Evolutionary conservation across 1,140 invertebrate species (phyloP), one percentile per base, ranked within the genome.

Genomic region (Semibalanus balanoides): DNA sequence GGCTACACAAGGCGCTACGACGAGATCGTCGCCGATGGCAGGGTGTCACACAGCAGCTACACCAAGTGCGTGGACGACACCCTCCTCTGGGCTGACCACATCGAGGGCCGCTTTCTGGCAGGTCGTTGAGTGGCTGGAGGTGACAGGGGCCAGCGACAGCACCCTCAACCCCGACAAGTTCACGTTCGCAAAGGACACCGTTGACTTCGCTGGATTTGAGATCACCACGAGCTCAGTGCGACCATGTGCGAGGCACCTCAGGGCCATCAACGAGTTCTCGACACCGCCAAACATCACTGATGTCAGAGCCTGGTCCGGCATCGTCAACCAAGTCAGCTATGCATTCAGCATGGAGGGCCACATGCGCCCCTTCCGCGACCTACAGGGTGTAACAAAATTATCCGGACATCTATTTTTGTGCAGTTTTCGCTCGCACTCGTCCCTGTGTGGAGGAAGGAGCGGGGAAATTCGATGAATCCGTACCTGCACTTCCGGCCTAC

Each of bases 31-130:
- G 25, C 25, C 3, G 7, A 7, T 27, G 7, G 3, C 69, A 7
- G 25, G 5, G 5, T 40, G 35, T 40, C 35, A 40, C 35, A 40
- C 17, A 17, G 35, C 25, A 11, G 3, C 7, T n/a, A 70, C 25
- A 70, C 69, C 69, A 70, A 70, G 28, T 70, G 69, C 28, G 69
- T 70, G 25, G 69, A 70, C 28, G 69, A 70, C 69, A 70, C 69
- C 25, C 69, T 70, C 3, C 7, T 70, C 25, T 70, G 69, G 69
- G 25, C 7, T 70, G 25, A 70, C 28, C 3, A 25, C 25, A 70
- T 70, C 25, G 11, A 70, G 7, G 7, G 69, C 7, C 5, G 17
- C 35, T 17, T 40, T 40, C 35, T 40, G 35, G 35, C 35, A 17
- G 5, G 17, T 17, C 5, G 35, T 40, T 5, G 35, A 40, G 35